These are phyloP conservation scores for Petrocephalus microphthalmus DNA, from an alignment of 2,113 vertebrate species.

Conservation along the genomic window DNA sequence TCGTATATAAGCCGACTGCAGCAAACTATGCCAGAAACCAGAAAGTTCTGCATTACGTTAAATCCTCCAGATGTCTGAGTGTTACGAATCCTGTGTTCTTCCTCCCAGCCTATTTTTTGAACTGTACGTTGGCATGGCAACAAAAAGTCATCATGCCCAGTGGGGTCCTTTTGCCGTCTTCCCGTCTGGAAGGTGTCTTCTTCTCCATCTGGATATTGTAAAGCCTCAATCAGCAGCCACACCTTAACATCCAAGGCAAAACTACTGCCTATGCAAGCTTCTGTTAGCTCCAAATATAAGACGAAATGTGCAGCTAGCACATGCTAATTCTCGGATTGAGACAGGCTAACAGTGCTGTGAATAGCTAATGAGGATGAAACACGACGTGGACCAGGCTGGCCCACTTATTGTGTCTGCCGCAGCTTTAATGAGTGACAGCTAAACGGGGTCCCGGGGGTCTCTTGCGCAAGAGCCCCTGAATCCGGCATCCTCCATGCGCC, in stretches of 20 bases:
- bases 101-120: neutral
- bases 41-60: neutral
- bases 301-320: neutral
- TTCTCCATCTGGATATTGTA: neutral
- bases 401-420: constrained; percentile 44
- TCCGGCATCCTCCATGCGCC: neutral
- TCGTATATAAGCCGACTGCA: neutral
- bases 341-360: constrained; percentile 30
- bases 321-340: constrained; percentile 4
- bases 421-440: constrained; percentile 45
- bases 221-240: neutral
- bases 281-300: neutral
- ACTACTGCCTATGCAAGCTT: neutral
- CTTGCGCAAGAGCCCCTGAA: neutral
- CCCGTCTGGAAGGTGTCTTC: neutral
- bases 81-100: neutral
- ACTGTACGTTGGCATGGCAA: neutral
- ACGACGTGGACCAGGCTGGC: constrained; percentile 42
- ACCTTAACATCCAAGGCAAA: neutral
- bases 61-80: neutral
- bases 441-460: constrained; percentile 18
- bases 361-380: constrained; percentile 43
- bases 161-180: neutral
- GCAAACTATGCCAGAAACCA: neutral
- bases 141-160: neutral